These are phyloP conservation scores for Pseudococcus longispinus DNA, from an alignment of 2,888 invertebrate genomes.

Conservation along the genomic window DNA sequence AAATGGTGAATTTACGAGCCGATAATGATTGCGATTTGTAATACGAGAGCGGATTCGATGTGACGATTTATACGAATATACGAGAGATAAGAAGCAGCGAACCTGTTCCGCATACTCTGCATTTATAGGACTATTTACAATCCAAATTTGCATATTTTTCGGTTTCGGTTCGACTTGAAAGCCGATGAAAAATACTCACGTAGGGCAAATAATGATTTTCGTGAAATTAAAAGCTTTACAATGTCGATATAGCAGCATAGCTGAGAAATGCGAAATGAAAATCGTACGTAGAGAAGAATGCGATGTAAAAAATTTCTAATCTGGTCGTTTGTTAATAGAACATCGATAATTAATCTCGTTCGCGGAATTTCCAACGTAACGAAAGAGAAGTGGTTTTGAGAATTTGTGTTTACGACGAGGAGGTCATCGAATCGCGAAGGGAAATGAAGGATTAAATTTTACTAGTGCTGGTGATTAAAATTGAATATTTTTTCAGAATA, in stretches of 20 bases:
- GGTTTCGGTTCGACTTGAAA: not conserved
- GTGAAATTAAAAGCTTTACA: not conserved
- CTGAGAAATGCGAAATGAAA: not conserved
- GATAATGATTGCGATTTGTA: not conserved
- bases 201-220: too few species aligned
- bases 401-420: too few species aligned
- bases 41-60: not conserved
- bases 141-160: not conserved
- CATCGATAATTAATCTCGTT: too few species aligned
- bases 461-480: too few species aligned
- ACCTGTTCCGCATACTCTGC: not conserved
- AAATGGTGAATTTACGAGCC: not conserved
- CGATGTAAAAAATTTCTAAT: too few species aligned
- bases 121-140: not conserved
- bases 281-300: not conserved
- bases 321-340: too few species aligned
- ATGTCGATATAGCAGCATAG: not conserved
- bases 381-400: too few species aligned
- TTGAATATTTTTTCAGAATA: too few species aligned
- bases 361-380: too few species aligned
- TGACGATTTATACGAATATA: too few species aligned
- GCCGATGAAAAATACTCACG: not conserved
- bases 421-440: too few species aligned
- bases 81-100: not conserved
- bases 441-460: too few species aligned